Base-by-base conservation (phyloP, 1,140 invertebrate genomes). In the Venustaconcha ellipsiformis region DNA sequence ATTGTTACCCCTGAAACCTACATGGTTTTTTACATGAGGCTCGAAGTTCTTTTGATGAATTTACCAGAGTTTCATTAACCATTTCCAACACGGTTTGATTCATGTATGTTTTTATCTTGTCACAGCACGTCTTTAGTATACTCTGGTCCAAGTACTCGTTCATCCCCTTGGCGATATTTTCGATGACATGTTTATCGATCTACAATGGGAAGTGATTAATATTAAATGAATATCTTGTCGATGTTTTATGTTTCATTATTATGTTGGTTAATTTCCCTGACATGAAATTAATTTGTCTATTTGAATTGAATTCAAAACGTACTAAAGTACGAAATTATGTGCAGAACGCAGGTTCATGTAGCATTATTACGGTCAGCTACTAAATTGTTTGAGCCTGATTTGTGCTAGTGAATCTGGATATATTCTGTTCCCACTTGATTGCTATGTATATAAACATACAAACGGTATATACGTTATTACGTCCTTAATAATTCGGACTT, bases 151-250 rank as follows among this genome's bases (percentile, higher is more conserved):
- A 56, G 11, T 71, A 62, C 48, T 73, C 70, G 2, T 18, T 66
- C 48, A 59, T 71, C 4, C 56, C 20, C 30, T 63, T 76, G 14
- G 74, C 74, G 13, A 76, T 70, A 13, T 71, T 71, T 55, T 65
- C 63, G 60, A 76, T 76, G 55, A 76, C 69, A n/a, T 70, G 59
- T 60, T 76, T 76, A 56, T 76, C 74, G 62, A 76, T 76, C 74
- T 76, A 26, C 37, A 68, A 48, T 13, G 37, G 48, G 63, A 23
- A 62, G 20, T 8, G 20, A 62, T 48, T 48, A 62, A n/a, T n/a
- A 30, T 26, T 6, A 67, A 20, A 17, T 18, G 11, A 17, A 20
- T 20, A 30, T 30, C 26, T 30, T 30, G 2, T 30, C 26, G 2
- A 30, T 30, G 26, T 30, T 30, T 17, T 30, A 17, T 66, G 5